These are phyloP conservation scores for Plemyria rubiginata DNA, from an alignment of 2,888 invertebrate species.

Conservation along the genomic window DNA sequence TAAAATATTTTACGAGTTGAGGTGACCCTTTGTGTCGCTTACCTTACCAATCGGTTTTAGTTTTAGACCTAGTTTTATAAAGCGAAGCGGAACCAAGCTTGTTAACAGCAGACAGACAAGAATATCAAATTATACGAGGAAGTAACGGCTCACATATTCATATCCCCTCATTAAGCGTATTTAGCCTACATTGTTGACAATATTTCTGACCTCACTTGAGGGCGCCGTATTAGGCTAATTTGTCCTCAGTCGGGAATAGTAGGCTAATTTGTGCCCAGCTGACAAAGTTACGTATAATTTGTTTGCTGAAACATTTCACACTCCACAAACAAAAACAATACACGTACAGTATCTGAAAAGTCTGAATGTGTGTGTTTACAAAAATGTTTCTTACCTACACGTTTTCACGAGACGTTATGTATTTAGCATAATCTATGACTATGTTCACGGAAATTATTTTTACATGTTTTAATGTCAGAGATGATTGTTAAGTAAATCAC, in stretches of 20 bases:
- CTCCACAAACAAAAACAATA: conserved; percentile 3
- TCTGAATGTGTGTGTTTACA: no score
- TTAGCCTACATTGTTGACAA: conserved; percentile 60
- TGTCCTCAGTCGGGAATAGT: conserved; percentile 35
- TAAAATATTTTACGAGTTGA: not conserved
- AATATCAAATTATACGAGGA: conserved; percentile 42
- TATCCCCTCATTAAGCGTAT: conserved; percentile 63
- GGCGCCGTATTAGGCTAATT: conserved; percentile 18
- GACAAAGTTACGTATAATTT: conserved; percentile 28
- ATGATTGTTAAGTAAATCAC: not conserved
- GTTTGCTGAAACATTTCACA: conserved; percentile 25
- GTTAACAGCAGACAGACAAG: not conserved
- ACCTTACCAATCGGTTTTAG: not conserved
- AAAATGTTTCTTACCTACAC: no score
- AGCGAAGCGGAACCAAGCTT: no score
- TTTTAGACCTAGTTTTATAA: not conserved
- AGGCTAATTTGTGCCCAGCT: conserved; percentile 49
- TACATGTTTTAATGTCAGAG: no score
- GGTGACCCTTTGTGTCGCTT: not conserved
- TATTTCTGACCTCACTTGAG: conserved; percentile 55
- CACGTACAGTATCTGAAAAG: no score
- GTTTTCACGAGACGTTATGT: not conserved
- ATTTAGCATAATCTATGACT: no score
- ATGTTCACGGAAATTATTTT: no score
- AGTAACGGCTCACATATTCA: conserved; percentile 48